Evolutionary conservation across 1,140 invertebrate genomes (phyloP).

Genomic region (Zaprionus tsacasi): DNA sequence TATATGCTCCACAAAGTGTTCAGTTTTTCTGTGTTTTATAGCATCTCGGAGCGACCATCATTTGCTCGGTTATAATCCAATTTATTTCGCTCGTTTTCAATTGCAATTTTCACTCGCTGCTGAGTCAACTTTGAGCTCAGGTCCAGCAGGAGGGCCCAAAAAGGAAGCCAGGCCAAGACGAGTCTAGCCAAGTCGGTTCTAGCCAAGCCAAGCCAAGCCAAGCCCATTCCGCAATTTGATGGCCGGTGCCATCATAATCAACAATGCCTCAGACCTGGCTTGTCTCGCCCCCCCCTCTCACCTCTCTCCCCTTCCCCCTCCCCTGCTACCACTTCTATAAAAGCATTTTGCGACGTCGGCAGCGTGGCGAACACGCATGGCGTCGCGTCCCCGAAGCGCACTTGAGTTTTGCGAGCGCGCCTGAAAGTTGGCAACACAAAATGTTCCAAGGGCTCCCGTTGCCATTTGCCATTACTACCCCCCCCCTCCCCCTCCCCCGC

Average conservation of each 20-base stretch:
- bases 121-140: conserved; percentile 20
- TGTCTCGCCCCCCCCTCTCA: background rate
- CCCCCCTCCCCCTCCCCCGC: conserved; percentile 12
- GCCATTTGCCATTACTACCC: conserved; percentile 43
- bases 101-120: conserved; percentile 28
- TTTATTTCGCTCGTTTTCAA: conserved; percentile 36
- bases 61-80: conserved; percentile 21
- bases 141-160: conserved; percentile 12
- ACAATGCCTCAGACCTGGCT: conserved; percentile 51
- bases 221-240: conserved; percentile 59
- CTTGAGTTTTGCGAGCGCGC: conserved; percentile 73
- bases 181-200: conserved; percentile 35
- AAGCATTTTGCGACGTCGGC: conserved; percentile 1
- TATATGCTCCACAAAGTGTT: too few relatives aligned
- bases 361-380: conserved; percentile 23
- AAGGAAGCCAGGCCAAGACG: conserved; percentile 26
- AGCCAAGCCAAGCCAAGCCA: conserved; percentile 30
- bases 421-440: conserved; percentile 76
- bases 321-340: conserved; percentile 2
- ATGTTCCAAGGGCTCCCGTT: conserved; percentile 46
- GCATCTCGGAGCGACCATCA: background rate
- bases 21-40: background rate
- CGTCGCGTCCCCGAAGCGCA: conserved; percentile 67
- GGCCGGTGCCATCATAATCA: conserved; percentile 76
- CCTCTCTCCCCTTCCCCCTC: background rate